A percentile compares a stretch with the other conserved stretches of the same genome.
Conservation (phyloP, 2,888 invertebrate genomes). For the Heteromurus nitidus region DNA sequence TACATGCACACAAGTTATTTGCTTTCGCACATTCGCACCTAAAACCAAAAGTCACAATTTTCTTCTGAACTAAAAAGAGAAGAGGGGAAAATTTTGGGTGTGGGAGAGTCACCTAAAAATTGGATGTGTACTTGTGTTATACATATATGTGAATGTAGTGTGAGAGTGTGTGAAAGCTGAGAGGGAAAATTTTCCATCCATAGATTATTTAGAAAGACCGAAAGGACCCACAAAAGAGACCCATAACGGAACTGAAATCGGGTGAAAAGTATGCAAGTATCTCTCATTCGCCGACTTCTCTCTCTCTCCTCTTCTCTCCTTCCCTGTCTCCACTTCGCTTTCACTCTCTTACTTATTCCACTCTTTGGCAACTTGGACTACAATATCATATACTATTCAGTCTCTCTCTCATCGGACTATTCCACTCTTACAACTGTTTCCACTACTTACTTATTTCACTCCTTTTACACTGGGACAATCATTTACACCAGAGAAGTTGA, state of each 20-base stretch:
- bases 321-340: conserved; percentile 45
- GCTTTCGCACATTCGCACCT: conserved; percentile 38
- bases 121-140: background rate
- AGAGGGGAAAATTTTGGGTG: too few relatives aligned
- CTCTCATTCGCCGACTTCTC: too few relatives aligned
- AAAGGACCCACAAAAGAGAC: conserved; percentile 60
- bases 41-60: conserved; percentile 8
- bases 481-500: conserved; percentile 59
- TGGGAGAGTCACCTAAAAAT: conserved; percentile 19
- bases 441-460: conserved; percentile 63
- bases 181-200: conserved; percentile 58
- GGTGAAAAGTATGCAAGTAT: conserved; percentile 64
- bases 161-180: too few relatives aligned
- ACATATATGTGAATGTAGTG: conserved; percentile 46
- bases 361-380: conserved; percentile 65
- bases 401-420: conserved; percentile 58
- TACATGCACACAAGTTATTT: conserved; percentile 12
- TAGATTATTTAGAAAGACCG: conserved; percentile 66
- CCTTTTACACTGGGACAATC: conserved; percentile 65
- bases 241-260: conserved; percentile 64
- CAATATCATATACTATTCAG: conserved; percentile 65
- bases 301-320: conserved; percentile 27
- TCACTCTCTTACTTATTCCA: conserved; percentile 63
- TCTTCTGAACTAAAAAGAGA: conserved; percentile 18
- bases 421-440: conserved; percentile 55